Conservation (phyloP, 2,888 invertebrate species). For the Sericinus montela region DNA sequence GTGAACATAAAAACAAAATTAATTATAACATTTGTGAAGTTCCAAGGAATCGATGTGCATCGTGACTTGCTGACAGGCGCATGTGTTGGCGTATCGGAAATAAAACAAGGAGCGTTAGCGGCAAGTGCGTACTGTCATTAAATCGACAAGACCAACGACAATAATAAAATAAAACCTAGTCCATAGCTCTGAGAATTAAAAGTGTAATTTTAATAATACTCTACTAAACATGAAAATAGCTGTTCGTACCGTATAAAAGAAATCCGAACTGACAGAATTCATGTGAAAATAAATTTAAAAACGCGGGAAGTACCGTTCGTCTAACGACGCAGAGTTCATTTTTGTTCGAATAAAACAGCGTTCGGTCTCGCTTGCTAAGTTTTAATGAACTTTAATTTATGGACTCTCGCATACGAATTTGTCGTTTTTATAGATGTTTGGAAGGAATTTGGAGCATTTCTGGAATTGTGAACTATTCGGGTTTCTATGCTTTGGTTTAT, state of each 20-base stretch:
- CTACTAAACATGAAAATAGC: constrained; percentile 49
- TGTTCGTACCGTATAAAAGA: constrained; percentile 39
- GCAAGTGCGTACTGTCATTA: constrained; percentile 23
- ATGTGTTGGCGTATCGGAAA: constrained; percentile 29
- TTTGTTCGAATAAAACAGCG: constrained; percentile 44
- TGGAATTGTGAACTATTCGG: constrained; percentile 40
- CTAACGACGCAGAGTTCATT: constrained; percentile 44
- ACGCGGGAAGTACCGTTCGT: constrained; percentile 28
- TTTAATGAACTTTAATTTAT: constrained; percentile 71
- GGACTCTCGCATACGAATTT: constrained; percentile 53
- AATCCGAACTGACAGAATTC: constrained; percentile 43
- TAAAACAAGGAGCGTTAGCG: constrained; percentile 20
- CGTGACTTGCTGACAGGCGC: constrained; percentile 20
- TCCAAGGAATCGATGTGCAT: constrained; percentile 11
- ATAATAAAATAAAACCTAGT: constrained; percentile 24
- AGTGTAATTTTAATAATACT: constrained; percentile 41
- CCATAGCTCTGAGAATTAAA: constrained; percentile 23
- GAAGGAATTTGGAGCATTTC: constrained; percentile 49
- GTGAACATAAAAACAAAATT: too few relatives aligned
- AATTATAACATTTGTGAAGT: constrained; percentile 8
- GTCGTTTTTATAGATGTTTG: constrained; percentile 59
- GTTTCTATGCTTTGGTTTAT: constrained; percentile 53
- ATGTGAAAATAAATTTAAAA: constrained; percentile 41
- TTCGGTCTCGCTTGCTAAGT: constrained; percentile 42
- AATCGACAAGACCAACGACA: constrained; percentile 27